phyloP scores from a whole-genome alignment of 2,888 invertebrate species.

The Gisinianus flammeolus region DNA sequence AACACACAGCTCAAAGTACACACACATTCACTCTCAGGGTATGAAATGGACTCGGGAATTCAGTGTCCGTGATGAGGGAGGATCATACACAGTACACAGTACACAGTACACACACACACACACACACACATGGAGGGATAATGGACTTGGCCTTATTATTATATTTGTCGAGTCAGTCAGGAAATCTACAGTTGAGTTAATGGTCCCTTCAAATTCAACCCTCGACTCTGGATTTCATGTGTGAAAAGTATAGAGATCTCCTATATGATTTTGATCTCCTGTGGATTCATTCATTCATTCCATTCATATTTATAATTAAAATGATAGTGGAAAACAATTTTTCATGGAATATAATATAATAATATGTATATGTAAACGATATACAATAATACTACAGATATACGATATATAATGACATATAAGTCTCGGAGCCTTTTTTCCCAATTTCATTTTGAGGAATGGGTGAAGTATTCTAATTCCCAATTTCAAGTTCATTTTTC shows the following conservation, averaged over 20 bases:
- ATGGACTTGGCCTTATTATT: slow-evolving; percentile 12
- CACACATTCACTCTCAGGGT: background rate
- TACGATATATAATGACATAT: background rate
- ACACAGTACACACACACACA: too few relatives aligned
- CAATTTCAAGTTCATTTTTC: too few relatives aligned
- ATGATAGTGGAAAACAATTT: slow-evolving; percentile 16
- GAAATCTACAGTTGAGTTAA: background rate
- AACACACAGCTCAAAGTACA: background rate
- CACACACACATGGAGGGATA: background rate
- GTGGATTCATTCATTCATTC: too few relatives aligned
- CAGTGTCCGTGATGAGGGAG: background rate
- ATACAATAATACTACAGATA: too few relatives aligned
- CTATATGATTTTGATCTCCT: slow-evolving; percentile 10
- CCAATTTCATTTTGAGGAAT: too few relatives aligned
- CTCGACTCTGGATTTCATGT: background rate
- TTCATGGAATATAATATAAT: too few relatives aligned
- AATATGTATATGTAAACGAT: too few relatives aligned
- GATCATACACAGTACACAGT: slow-evolving; percentile 10
- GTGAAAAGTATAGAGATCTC: slow-evolving; percentile 2
- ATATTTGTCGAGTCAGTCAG: slow-evolving; percentile 11
- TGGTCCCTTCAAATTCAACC: background rate
- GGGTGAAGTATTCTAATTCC: too few relatives aligned
- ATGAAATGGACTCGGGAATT: slow-evolving; percentile 11
- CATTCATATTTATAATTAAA: slow-evolving; percentile 25
- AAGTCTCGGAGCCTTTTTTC: background rate